Conservation (phyloP, 2,888 invertebrate species). For the Vandiemenella viatica region DNA sequence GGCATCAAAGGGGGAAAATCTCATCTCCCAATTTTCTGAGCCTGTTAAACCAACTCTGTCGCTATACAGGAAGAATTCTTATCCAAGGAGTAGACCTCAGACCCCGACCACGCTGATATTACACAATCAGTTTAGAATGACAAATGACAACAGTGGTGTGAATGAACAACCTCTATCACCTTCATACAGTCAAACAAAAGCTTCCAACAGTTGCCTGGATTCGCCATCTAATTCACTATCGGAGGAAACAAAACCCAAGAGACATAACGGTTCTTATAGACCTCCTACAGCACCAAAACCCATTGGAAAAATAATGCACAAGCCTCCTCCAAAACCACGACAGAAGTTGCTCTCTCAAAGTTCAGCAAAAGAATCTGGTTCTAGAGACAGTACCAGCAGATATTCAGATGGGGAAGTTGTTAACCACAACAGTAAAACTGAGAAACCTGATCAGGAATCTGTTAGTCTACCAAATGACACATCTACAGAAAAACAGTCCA, state of each 20-base stretch:
- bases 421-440: background rate
- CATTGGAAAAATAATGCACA: slow-evolving; percentile 11
- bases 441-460: background rate
- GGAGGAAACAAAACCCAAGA: background rate
- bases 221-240: background rate
- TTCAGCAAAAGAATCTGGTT: background rate
- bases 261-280: background rate
- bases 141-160: background rate
- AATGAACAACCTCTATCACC: background rate
- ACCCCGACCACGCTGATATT: slow-evolving; percentile 6
- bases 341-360: slow-evolving; percentile 7
- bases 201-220: background rate
- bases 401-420: background rate
- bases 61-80: slow-evolving; percentile 9
- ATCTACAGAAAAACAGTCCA: background rate
- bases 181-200: background rate
- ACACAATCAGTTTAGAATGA: slow-evolving; percentile 4
- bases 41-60: slow-evolving; percentile 5
- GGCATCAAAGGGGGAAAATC: background rate
- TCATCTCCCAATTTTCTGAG: slow-evolving; percentile 2
- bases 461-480: background rate
- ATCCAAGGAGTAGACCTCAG: slow-evolving; percentile 9
- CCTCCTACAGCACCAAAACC: slow-evolving; percentile 14
- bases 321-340: slow-evolving; percentile 13
- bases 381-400: background rate